Base-by-base conservation (phyloP, 2,888 invertebrate species). In the Zootermopsis nevadensis region DNA sequence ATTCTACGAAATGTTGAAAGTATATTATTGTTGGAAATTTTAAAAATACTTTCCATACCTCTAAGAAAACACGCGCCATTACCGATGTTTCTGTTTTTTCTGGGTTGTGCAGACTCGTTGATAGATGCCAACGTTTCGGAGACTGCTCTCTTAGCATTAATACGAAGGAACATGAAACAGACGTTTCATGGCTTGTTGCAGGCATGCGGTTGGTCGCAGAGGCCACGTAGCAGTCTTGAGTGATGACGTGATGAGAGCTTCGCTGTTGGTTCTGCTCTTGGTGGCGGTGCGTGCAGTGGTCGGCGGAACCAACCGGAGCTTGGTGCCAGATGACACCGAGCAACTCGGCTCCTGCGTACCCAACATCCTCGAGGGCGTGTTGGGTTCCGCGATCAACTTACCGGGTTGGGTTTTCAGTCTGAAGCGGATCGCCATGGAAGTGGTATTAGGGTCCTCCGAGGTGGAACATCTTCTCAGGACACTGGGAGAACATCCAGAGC, bases 241-340 rank as follows among this genome's bases (percentile, higher is more conserved):
- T 66, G 48, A 83, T 84, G 83, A 77, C 83, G 82, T 81, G 83
- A 84, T 84, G 82, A 77, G 33, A 80, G 90, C 91, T 67, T 90
- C 91, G 84, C 90, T 90, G n/a, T 89, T 91, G 67, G 88, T 91
- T 74, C 90, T 90, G 77, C 91, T 91, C 86, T 87, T 91, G 86
- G 90, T 91, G 83, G 90, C 90, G 85, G 89, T 89, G 77, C 89
- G 90, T 82, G 89, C 88, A 35, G 86, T 85, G 66, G 89, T 48
- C 38, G 69, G 90, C 86, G 90, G 90, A 86, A 87, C 88, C 79
- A 89, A 90, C 77, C 67, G 72, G 90, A 90, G 30, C 89, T 90
- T 22, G 89, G 89, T 72, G 84, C 48, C 33, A 82, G 85, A 77
- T 38, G 55, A 66, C 27, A 31, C 31, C 27, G 53, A 48, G 22